Conservation (phyloP, 92 coral and sea anemone genomes). For the Actinernus sp. region DNA sequence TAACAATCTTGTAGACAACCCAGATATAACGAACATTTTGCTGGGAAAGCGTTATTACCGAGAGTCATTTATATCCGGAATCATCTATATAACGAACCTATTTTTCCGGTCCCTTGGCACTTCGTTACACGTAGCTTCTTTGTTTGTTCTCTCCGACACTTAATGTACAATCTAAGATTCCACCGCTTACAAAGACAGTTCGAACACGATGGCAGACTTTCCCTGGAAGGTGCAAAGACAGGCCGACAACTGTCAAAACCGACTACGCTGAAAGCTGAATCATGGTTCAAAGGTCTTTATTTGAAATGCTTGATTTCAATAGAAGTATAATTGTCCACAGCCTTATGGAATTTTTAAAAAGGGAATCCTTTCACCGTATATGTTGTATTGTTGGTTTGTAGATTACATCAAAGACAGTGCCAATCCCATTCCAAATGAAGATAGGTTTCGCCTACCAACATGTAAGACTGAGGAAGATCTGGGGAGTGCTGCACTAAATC, state of each 20-base stretch:
- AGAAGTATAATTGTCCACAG: no score
- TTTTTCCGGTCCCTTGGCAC: no score
- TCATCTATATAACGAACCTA: no score
- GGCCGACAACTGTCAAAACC: background rate
- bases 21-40: no score
- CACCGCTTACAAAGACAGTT: background rate
- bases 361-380: no score
- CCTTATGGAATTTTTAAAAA: no score
- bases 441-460: background rate
- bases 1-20: no score
- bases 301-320: background rate
- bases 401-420: background rate
- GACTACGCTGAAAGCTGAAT: conserved; percentile 2
- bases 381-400: background rate
- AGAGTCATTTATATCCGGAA: no score
- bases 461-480: background rate
- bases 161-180: background rate
- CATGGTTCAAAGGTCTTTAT: conserved; percentile 11
- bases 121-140: no score
- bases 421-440: background rate
- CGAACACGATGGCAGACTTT: conserved; percentile 4
- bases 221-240: background rate
- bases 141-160: no score
- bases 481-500: no score
- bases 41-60: no score